phyloP scores from a whole-genome alignment of 2,888 invertebrate genomes.

The Busseola fusca region DNA sequence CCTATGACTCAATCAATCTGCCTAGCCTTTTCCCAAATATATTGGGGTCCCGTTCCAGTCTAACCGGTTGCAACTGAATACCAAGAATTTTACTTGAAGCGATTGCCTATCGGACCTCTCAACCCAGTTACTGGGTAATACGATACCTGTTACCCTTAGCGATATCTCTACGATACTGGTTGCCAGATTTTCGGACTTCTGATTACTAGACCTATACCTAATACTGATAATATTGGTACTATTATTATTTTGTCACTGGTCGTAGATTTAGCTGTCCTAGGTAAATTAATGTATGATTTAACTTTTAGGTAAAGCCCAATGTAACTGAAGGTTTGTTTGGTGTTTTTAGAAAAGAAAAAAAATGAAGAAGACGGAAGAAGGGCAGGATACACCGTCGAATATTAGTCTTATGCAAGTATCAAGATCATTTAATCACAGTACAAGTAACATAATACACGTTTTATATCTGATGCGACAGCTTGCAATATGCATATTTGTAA shows the following conservation, averaged over 20 bases:
- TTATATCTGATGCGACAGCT: slow-evolving; percentile 72
- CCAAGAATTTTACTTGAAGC: too few relatives aligned
- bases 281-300: neutral
- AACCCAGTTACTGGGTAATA: too few relatives aligned
- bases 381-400: neutral
- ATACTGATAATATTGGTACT: neutral
- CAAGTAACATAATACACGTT: slow-evolving; percentile 62
- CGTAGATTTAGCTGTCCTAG: neutral
- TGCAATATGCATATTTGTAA: slow-evolving; percentile 70
- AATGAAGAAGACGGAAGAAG: neutral
- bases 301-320: neutral
- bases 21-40: too few relatives aligned
- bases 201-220: neutral
- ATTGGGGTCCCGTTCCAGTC: too few relatives aligned
- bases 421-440: slow-evolving; percentile 45
- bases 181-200: too few relatives aligned
- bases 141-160: too few relatives aligned
- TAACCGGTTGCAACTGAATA: too few relatives aligned
- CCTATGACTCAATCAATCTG: too few relatives aligned
- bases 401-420: slow-evolving; percentile 24
- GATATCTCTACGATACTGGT: too few relatives aligned
- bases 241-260: neutral
- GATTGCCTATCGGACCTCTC: too few relatives aligned
- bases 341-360: neutral
- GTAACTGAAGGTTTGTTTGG: neutral